phyloP scores from a whole-genome alignment of 2,888 invertebrate species.

The Theodoxus fluviatilis region DNA sequence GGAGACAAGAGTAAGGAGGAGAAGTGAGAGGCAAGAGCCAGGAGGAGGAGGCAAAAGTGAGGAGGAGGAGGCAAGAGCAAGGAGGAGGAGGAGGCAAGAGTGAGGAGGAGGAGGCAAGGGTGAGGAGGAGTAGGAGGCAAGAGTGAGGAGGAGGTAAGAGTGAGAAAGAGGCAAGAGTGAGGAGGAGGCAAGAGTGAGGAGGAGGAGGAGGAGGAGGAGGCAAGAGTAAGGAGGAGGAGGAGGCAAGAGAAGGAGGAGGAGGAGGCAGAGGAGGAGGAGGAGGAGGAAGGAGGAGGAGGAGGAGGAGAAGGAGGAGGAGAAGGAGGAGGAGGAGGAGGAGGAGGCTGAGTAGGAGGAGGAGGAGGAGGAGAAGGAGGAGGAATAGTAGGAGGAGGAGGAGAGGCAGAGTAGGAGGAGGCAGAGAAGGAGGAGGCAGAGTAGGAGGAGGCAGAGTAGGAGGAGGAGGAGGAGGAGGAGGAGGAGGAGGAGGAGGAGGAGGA shows the following conservation, averaged over 20 bases:
- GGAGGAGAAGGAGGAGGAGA: not conserved
- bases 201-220: not conserved
- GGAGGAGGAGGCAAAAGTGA: not conserved
- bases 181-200: too few relatives aligned
- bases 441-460: too few relatives aligned
- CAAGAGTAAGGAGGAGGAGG: not conserved
- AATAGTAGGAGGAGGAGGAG: too few relatives aligned
- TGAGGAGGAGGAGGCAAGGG: not conserved
- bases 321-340: not conserved
- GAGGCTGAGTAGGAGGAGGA: not conserved
- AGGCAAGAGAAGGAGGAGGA: not conserved
- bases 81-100: not conserved
- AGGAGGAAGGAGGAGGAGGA: not conserved
- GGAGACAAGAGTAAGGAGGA: not conserved
- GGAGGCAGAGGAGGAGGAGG: conserved; percentile 15
- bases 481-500: too few relatives aligned
- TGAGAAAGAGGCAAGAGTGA: too few relatives aligned
- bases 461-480: too few relatives aligned
- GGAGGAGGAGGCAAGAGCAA: not conserved
- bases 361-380: not conserved
- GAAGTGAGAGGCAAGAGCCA: not conserved
- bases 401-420: not conserved
- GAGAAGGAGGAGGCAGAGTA: not conserved
- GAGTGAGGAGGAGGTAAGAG: not conserved
- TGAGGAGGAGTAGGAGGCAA: not conserved